Percentiles rank a stretch among this genome's conserved stretches.
phyloP scores from a whole-genome alignment of 2,797 vertebrate genomes.

The Scolopax rusticola region DNA sequence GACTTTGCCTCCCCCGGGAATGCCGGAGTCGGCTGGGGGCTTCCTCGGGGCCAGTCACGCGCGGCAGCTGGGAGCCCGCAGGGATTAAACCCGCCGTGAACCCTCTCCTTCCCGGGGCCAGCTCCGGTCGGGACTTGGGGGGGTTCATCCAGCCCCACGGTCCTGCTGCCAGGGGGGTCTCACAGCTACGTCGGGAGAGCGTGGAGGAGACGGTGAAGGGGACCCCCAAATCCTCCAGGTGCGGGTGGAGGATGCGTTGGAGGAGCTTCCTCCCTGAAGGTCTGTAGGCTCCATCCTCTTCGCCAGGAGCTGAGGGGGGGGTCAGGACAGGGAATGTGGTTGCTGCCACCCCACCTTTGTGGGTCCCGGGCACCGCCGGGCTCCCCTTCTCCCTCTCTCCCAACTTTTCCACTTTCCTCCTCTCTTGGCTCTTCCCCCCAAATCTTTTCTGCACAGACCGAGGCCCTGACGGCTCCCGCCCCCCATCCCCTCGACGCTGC shows the following conservation, averaged over 20 bases:
- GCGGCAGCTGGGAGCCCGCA: not conserved
- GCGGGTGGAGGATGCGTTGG: not conserved
- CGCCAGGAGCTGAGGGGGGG: not conserved
- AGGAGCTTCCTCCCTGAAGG: not conserved
- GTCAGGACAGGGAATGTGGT: not conserved
- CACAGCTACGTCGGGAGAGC: not conserved
- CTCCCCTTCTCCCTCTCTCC: not conserved
- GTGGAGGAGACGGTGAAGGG: not conserved
- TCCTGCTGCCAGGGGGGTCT: no score
- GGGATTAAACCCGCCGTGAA: not conserved
- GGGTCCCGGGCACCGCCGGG: not conserved
- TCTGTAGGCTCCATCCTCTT: not conserved
- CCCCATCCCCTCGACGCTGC: not conserved
- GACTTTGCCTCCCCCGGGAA: constrained; percentile 54
- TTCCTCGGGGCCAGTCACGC: not conserved
- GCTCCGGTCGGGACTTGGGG: not conserved
- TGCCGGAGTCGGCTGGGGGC: not conserved
- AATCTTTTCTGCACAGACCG: not conserved
- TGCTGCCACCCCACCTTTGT: no score
- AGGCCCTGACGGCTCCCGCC: not conserved
- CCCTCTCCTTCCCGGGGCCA: not conserved
- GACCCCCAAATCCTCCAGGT: not conserved
- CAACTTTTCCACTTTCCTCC: not conserved
- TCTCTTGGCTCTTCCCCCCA: not conserved
- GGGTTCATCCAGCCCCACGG: not conserved